Evolutionary conservation across 2,888 invertebrate genomes (phyloP).

Genomic region (Lutraria lutraria): DNA sequence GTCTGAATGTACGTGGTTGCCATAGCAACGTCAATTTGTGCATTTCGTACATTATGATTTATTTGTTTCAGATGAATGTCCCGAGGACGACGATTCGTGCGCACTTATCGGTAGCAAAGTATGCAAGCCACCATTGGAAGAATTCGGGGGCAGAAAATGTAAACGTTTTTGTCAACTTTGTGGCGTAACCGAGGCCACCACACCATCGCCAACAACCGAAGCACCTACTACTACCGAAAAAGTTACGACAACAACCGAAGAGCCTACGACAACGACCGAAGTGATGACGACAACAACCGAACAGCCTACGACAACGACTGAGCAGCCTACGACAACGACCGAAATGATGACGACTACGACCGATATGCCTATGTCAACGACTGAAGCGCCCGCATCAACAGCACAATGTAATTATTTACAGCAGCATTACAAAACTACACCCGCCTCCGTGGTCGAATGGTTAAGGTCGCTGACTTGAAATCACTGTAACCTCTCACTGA

Average conservation of each 20-base stretch:
- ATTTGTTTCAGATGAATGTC: not conserved
- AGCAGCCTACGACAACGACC: not conserved
- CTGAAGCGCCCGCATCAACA: not conserved
- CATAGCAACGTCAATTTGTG: no score
- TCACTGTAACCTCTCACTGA: no score
- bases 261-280: constrained; percentile 32
- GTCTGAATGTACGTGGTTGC: no score
- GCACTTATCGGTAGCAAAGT: constrained; percentile 7
- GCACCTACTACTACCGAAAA: not conserved
- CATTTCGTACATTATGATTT: no score
- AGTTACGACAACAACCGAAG: not conserved
- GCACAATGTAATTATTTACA: no score
- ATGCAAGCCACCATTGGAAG: constrained; percentile 21
- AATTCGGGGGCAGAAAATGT: constrained; percentile 34
- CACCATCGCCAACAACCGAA: not conserved
- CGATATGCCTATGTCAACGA: not conserved
- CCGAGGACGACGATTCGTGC: constrained; percentile 31
- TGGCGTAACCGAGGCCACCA: not conserved
- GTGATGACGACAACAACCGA: not conserved
- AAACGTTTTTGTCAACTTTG: constrained; percentile 26
- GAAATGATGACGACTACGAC: not conserved
- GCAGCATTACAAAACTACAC: no score
- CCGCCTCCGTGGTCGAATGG: no score
- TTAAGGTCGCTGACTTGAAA: no score
- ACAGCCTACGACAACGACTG: constrained; percentile 30